Conservation (phyloP, 2,888 invertebrate species). For the Ormyrus pomaceus region DNA sequence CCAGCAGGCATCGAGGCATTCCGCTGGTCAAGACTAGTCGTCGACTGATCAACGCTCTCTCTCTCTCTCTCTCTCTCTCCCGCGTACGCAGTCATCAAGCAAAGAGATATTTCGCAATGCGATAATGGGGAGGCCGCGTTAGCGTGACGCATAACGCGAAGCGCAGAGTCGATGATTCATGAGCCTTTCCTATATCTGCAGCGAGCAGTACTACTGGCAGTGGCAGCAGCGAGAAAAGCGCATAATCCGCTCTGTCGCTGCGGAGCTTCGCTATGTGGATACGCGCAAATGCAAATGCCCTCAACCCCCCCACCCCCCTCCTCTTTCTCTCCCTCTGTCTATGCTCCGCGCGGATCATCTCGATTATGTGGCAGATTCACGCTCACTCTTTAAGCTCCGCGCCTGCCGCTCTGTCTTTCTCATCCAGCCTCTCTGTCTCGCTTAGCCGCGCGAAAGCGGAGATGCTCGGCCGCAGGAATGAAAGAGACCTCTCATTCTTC, state of each 20-base stretch:
- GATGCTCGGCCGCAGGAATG: background rate
- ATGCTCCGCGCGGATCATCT: background rate
- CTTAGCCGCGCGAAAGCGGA: background rate
- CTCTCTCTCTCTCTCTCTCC: too few species aligned
- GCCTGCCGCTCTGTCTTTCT: background rate
- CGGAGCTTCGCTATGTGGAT: background rate
- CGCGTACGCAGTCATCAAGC: constrained; percentile 14
- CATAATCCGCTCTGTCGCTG: background rate
- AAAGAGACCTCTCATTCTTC: background rate
- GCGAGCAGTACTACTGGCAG: background rate
- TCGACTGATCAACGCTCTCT: constrained; percentile 9
- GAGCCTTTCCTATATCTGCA: background rate
- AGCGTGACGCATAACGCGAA: background rate
- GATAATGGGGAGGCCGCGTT: constrained; percentile 20
- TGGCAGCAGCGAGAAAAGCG: background rate
- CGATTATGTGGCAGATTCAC: background rate
- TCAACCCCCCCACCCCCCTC: too few species aligned
- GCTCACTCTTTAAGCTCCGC: background rate
- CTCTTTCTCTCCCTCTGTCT: too few species aligned
- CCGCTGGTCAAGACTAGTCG: constrained; percentile 29
- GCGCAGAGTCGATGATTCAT: constrained; percentile 32
- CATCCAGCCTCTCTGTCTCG: constrained; percentile 3
- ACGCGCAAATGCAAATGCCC: too few species aligned
- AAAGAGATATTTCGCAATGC: constrained; percentile 31
- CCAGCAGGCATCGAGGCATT: background rate